Base-by-base conservation (phyloP, 2,888 invertebrate species). In the Buathra laborator region DNA sequence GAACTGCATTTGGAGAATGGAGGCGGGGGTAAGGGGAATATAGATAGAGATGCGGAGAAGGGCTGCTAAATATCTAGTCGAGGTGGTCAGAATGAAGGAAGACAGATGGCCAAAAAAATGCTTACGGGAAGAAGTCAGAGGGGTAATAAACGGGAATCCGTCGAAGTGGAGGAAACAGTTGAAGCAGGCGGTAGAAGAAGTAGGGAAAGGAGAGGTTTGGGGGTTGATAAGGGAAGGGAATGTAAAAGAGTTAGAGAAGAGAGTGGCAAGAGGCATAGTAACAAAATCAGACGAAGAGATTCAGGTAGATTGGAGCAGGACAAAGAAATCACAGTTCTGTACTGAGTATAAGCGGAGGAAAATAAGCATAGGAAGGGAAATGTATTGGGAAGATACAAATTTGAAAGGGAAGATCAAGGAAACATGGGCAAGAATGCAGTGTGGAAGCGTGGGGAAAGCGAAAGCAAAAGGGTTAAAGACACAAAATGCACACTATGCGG, bases 371-470 rank as follows among this genome's bases (percentile, higher is more conserved):
- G 46, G 48, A 2, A 44, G 16, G 43, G 64, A 75, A 51, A 5
- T 16, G 12, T 84, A 80, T 48, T 84, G 80, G 62, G 48, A 67
- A 16, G 24, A 68, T 12, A 67, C 9, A 29, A 51, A 76, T 6
- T 37, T 70, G 12, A 59, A 53, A 37, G 59, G 59, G 6, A 32
- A 14, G 5, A n/a, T 53, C 1, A 74, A 79, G 44, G 74, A 74
- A 48, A 53, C 53, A 32, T 83, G 79, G 83, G 75, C 74, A 7
- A 83, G 74, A 67, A 19, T 74, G 46, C 74, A 74, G 32, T 79
- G 75, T 16, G 75, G 79, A n/a, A 79, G 53, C 29, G 16, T 80
- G 0, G 75, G 80, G 10, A 74, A 37, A 75, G 51, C 2, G 9
- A 19, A 10, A 7, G 24, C 12, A 12, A 79, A 80, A 12, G 75